A percentile compares a stretch with the other conserved stretches of the same genome.
Conservation (phyloP, 2,113 vertebrate genomes). For the Hydrochoerus hydrochaeris region DNA sequence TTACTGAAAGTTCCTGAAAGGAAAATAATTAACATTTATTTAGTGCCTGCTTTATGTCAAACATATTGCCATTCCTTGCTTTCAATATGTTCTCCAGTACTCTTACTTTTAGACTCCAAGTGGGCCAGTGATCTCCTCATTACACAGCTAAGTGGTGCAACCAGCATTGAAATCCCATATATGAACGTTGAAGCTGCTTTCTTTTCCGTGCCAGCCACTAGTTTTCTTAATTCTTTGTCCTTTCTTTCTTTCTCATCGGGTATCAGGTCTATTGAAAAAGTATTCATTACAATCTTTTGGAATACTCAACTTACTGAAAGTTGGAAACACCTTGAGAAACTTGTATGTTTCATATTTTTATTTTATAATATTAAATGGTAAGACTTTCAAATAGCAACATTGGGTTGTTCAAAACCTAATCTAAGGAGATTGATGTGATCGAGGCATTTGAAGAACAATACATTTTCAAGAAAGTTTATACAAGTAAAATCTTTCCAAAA, state of each 20-base stretch:
- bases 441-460: conserved; percentile 18
- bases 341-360: neutral
- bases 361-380: conserved; percentile 19
- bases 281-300: neutral
- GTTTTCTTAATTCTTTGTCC: neutral
- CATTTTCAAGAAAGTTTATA: conserved; percentile 57
- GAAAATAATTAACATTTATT: conserved; percentile 45
- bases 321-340: conserved; percentile 10
- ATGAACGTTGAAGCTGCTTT: neutral
- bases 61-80: neutral
- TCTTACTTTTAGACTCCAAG: neutral
- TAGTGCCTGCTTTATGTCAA: conserved; percentile 30
- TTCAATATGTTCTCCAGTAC: neutral
- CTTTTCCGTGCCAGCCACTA: neutral
- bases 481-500: conserved; percentile 64
- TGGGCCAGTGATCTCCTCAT: neutral
- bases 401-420: conserved; percentile 14
- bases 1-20: conserved; percentile 45
- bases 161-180: neutral
- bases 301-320: conserved; percentile 31
- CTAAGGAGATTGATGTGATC: conserved; percentile 53
- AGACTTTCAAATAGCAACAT: neutral
- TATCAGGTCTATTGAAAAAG: conserved; percentile 8
- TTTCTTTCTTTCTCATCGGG: neutral
- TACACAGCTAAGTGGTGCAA: neutral